These are phyloP conservation scores for Chionoecetes opilio DNA, from an alignment of 1,140 invertebrate species.

Conservation along the genomic window DNA sequence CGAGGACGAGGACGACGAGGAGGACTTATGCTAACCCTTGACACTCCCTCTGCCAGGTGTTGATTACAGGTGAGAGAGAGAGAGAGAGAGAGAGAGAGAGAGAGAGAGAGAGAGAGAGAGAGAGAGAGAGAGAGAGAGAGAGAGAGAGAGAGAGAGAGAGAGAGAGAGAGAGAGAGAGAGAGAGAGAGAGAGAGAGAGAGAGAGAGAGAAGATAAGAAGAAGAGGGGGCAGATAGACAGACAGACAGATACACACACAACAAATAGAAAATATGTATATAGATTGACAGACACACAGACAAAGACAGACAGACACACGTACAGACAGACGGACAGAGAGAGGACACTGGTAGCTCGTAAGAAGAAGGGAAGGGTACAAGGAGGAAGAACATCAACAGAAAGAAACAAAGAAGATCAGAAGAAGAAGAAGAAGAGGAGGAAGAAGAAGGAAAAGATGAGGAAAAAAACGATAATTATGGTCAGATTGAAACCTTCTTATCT, in stretches of 20 bases:
- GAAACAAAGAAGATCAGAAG: no score
- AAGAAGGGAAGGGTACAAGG: no score
- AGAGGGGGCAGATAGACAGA: no score
- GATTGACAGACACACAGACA: no score
- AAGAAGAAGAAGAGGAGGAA: no score
- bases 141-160: conserved; percentile 27
- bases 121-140: conserved; percentile 27
- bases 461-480: neutral
- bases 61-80: conserved; percentile 28
- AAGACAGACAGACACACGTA: no score
- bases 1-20: neutral
- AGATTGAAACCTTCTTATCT: no score
- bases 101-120: conserved; percentile 27
- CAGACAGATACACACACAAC: no score
- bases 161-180: conserved; percentile 27
- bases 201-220: neutral
- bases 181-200: neutral
- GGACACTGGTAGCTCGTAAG: no score
- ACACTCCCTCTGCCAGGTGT: neutral
- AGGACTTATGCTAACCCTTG: neutral
- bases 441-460: neutral
- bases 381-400: no score
- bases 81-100: conserved; percentile 27
- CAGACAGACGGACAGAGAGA: no score
- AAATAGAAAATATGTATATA: no score